These are phyloP conservation scores for Peromyscus maniculatus DNA, from an alignment of 2,113 vertebrate species.

Conservation along the genomic window DNA sequence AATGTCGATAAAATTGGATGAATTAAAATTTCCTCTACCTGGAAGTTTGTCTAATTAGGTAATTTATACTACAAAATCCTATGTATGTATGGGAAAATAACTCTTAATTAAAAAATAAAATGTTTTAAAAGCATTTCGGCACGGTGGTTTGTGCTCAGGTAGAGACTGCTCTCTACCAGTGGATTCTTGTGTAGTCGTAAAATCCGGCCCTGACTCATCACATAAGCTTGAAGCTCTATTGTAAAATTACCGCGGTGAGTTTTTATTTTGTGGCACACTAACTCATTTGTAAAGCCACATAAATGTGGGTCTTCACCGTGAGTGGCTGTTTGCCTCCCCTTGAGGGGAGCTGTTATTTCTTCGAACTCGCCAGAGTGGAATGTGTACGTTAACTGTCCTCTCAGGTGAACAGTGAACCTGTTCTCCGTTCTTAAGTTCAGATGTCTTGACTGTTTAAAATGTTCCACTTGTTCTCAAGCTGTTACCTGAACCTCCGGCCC, in stretches of 20 bases:
- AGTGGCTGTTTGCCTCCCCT: not conserved
- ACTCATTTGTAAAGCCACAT: not conserved
- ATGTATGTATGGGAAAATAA: not conserved
- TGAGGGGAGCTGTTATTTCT: not conserved
- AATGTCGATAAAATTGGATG: not conserved
- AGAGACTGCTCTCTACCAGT: not conserved
- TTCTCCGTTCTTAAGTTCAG: not conserved
- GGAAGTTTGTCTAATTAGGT: slow-evolving; percentile 25
- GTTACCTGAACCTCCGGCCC: not conserved
- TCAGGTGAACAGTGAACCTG: not conserved
- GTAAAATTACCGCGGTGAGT: not conserved
- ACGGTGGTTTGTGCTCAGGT: not conserved
- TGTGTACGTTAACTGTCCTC: not conserved
- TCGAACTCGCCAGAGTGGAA: not conserved
- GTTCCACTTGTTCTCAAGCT: slow-evolving; percentile 15
- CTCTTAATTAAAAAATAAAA: not conserved
- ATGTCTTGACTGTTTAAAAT: slow-evolving; percentile 22
- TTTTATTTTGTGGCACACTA: slow-evolving; percentile 7
- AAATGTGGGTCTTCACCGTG: not conserved
- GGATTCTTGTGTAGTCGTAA: not conserved
- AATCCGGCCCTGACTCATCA: not conserved
- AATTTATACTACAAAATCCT: not conserved
- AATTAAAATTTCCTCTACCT: not conserved
- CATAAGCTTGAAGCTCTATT: not conserved
- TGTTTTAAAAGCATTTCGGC: slow-evolving; percentile 39